Evolutionary conservation across 2,888 invertebrate species (phyloP), one percentile per base, ranked within the genome.

Genomic region (Metacarcinus magister): DNA sequence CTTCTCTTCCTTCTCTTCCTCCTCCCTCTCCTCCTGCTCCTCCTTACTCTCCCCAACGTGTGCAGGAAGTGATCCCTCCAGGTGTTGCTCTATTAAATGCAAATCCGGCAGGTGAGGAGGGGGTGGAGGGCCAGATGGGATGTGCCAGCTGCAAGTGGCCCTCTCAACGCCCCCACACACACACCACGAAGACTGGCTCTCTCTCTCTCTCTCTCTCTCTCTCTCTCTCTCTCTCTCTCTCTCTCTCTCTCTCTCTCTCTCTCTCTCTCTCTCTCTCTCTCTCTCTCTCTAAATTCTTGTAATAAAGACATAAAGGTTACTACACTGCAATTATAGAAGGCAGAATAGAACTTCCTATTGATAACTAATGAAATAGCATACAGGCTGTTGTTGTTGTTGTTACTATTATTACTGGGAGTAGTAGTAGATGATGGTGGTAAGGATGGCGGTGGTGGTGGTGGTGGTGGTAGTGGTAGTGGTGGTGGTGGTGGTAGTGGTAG

Each of bases 21-120:
- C 67, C 19, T 13, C 67, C 67, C 23, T 23, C 82, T 82, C 82
- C 32, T 67, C 67, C 23, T 67, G 2, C 67, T 67, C 16, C n/a
- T 67, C 16, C n/a, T n/a, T 48, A 48, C 48, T 23, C 67, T 67
- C 67, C n/a, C 67, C 19, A 4, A 23, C n/a, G 67, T 67, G 67
- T 67, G 67, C n/a, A n/a, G 82, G 82, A 32, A 82, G 82, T 82
- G 82, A 32, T 82, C 82, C 32, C 82, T 82, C 82, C 82, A 82
- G 28, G 82, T 82, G 82, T 82, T 82, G 82, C 32, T 82, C 82
- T 28, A 82, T 82, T 82, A 82, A 82, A 82, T 82, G 82, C 82
- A 82, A 82, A 82, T 82, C 82, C 82, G 32, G 32, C 82, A 82
- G 82, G 82, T 82, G 32, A 82, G 82, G 82, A 82, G 82, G 82